Percentiles rank a stretch among this genome's conserved stretches.
phyloP scores from a whole-genome alignment of 2,888 invertebrate species.

The Saturnia pavonia region DNA sequence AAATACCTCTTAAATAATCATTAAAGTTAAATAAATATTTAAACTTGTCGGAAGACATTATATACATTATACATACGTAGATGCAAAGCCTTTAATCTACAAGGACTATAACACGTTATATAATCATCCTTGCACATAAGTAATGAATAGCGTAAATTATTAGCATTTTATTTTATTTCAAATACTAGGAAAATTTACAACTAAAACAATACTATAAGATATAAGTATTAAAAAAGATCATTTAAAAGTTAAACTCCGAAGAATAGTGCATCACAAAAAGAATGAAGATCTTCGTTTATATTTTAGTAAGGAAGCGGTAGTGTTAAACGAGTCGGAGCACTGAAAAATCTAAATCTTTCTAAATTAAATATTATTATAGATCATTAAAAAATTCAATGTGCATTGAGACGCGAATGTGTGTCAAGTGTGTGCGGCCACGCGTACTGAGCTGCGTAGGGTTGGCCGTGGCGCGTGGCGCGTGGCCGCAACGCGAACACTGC shows the following conservation, averaged over 20 bases:
- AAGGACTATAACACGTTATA: not conserved
- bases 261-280: too few relatives aligned
- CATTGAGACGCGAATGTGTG: slow-evolving; percentile 73
- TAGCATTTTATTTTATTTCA: not conserved
- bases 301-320: too few relatives aligned
- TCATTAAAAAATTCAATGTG: not conserved
- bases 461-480: slow-evolving; percentile 25
- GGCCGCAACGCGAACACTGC: slow-evolving; percentile 39
- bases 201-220: too few relatives aligned
- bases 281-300: too few relatives aligned
- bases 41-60: not conserved
- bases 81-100: not conserved
- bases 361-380: not conserved
- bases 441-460: slow-evolving; percentile 45
- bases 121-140: not conserved
- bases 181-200: too few relatives aligned
- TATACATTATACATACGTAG: not conserved
- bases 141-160: not conserved
- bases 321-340: not conserved
- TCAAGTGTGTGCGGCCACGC: slow-evolving; percentile 62
- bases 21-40: not conserved
- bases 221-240: too few relatives aligned
- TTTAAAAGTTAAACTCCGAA: too few relatives aligned
- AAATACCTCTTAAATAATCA: slow-evolving; percentile 18
- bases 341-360: not conserved